Percentiles rank a stretch among this genome's conserved stretches.
These are phyloP conservation scores for Stomorhina lunata DNA, from an alignment of 2,888 invertebrate species.

Conservation along the genomic window DNA sequence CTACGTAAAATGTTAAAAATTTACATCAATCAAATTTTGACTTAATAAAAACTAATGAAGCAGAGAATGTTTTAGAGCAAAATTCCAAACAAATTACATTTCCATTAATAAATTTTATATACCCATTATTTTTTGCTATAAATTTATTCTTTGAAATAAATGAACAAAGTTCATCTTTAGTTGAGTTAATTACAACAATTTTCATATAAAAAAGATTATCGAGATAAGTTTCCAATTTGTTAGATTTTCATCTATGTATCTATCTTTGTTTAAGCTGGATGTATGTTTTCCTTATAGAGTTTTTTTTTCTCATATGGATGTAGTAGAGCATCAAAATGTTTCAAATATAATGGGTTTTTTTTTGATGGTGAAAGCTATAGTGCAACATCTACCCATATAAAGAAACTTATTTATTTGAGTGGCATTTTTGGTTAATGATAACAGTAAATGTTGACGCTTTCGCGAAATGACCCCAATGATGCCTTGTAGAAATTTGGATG, in stretches of 20 bases:
- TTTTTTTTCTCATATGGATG: neutral
- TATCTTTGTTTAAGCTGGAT: no score
- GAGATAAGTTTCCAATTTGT: conserved; percentile 5
- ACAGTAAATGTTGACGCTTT: neutral
- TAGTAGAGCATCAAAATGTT: conserved; percentile 3
- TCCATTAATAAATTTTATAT: no score
- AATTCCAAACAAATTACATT: no score
- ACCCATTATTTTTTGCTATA: no score
- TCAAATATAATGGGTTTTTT: conserved; percentile 20
- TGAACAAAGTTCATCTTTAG: neutral
- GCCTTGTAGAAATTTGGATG: no score
- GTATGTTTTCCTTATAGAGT: neutral
- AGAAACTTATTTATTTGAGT: conserved; percentile 31
- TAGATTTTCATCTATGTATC: neutral
- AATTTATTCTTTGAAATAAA: neutral
- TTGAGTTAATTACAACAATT: neutral
- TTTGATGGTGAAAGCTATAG: conserved; percentile 16
- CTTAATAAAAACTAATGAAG: no score
- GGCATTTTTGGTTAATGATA: conserved; percentile 34
- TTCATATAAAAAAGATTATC: neutral
- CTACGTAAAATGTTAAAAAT: no score
- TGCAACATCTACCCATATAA: neutral
- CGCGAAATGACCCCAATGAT: neutral
- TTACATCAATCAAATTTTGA: no score
- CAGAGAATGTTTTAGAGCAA: no score